A percentile compares a stretch with the other conserved stretches of the same genome.
These are phyloP conservation scores for Chlorodrepanis virens DNA, from an alignment of 2,113 vertebrate genomes.

Conservation along the genomic window DNA sequence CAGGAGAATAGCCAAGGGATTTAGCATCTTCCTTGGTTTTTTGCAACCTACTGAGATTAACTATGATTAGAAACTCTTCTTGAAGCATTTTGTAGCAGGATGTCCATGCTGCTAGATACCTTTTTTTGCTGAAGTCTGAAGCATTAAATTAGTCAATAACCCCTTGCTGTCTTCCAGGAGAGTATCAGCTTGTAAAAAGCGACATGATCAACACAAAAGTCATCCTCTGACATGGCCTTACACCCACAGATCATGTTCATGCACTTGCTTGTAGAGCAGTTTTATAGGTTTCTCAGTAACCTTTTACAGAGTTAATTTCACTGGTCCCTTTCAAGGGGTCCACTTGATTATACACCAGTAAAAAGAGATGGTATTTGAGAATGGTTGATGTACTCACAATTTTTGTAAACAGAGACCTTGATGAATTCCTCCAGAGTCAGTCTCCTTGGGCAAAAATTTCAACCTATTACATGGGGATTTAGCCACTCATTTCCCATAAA, in stretches of 20 bases:
- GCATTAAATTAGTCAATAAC: conserved; percentile 16
- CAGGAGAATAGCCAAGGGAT: conserved; percentile 37
- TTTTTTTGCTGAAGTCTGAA: conserved; percentile 15
- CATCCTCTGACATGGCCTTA: conserved; percentile 20
- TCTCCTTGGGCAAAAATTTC: conserved; percentile 65
- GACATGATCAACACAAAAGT: conserved; percentile 8
- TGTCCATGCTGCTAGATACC: background rate
- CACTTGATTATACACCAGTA: background rate
- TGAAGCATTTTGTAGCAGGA: conserved; percentile 22
- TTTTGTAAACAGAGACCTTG: conserved; percentile 54
- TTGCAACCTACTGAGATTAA: conserved; percentile 37
- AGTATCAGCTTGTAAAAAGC: conserved; percentile 26
- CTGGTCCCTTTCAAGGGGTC: background rate
- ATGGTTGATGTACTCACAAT: background rate
- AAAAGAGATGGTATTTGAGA: conserved; percentile 11
- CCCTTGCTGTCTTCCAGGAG: conserved; percentile 23
- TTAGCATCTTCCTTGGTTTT: conserved; percentile 28
- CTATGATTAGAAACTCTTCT: conserved; percentile 30
- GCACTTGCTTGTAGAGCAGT: background rate
- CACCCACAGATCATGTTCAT: background rate
- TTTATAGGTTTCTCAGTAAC: conserved; percentile 14
- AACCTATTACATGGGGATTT: conserved; percentile 64
- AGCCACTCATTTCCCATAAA: conserved; percentile 59
- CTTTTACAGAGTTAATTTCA: conserved; percentile 7
- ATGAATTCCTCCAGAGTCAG: conserved; percentile 33